phyloP scores from a whole-genome alignment of 2,888 invertebrate species.

The Macrophya alboannulata region DNA sequence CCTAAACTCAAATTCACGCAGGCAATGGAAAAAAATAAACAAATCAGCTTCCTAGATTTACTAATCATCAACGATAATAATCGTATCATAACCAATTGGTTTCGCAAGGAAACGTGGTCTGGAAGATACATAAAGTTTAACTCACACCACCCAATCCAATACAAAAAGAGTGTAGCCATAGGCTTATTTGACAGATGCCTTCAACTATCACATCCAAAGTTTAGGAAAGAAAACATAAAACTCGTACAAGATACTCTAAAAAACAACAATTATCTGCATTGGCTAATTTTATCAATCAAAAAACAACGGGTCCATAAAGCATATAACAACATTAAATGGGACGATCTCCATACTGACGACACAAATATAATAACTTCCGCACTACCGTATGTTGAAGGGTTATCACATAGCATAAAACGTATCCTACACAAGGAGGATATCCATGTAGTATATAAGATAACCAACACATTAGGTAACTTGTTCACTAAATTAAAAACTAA shows the following conservation, averaged over 20 bases:
- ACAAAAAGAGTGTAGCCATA: background rate
- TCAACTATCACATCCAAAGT: background rate
- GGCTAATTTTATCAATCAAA: background rate
- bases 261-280: background rate
- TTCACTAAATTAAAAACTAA: no score
- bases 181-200: background rate
- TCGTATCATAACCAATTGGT: background rate
- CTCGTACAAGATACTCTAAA: background rate
- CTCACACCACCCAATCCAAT: background rate
- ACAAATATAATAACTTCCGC: background rate
- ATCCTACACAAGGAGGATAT: no score
- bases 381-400: background rate
- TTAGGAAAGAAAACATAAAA: background rate
- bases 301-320: background rate
- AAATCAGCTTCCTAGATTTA: background rate
- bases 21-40: background rate
- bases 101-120: background rate
- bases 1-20: background rate
- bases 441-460: no score
- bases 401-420: no score
- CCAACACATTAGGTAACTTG: no score
- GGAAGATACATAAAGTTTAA: background rate
- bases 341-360: background rate
- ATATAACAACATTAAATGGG: background rate
- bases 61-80: background rate